Evolutionary conservation across 2,888 invertebrate genomes (phyloP).

Genomic region (Sesamia inferens): DNA sequence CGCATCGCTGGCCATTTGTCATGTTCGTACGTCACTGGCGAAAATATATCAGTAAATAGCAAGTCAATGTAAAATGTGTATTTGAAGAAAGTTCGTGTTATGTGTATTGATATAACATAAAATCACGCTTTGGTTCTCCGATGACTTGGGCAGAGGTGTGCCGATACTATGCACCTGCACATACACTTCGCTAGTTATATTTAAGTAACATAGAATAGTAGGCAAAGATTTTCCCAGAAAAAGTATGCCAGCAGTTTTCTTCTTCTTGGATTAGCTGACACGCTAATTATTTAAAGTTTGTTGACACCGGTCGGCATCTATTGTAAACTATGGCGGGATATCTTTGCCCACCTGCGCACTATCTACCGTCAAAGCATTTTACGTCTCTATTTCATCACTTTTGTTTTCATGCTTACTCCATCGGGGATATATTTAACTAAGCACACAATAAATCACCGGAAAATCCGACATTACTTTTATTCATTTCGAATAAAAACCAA

Average conservation of each 20-base stretch:
- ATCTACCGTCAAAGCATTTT: background rate
- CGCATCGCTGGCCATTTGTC: slow-evolving; percentile 47
- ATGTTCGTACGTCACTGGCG: slow-evolving; percentile 38
- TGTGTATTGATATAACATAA: background rate
- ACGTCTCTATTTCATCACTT: background rate
- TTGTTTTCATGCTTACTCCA: slow-evolving; percentile 1
- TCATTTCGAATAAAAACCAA: slow-evolving; percentile 47
- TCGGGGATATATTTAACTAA: slow-evolving; percentile 15
- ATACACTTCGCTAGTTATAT: background rate
- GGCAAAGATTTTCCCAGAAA: background rate
- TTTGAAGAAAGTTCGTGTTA: background rate
- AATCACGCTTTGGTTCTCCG: background rate
- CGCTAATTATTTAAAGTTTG: background rate
- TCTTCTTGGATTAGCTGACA: background rate
- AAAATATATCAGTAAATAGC: slow-evolving; percentile 41
- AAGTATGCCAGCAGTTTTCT: background rate
- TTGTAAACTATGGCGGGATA: background rate
- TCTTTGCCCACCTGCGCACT: background rate
- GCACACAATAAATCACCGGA: slow-evolving; percentile 34
- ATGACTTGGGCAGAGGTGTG: background rate
- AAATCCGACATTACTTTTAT: slow-evolving; percentile 46
- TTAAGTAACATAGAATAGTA: background rate
- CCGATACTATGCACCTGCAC: too few relatives aligned
- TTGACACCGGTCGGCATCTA: background rate
- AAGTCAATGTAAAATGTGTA: slow-evolving; percentile 10